Conservation (phyloP, 2,113 vertebrate species). For the Strigops habroptila region DNA sequence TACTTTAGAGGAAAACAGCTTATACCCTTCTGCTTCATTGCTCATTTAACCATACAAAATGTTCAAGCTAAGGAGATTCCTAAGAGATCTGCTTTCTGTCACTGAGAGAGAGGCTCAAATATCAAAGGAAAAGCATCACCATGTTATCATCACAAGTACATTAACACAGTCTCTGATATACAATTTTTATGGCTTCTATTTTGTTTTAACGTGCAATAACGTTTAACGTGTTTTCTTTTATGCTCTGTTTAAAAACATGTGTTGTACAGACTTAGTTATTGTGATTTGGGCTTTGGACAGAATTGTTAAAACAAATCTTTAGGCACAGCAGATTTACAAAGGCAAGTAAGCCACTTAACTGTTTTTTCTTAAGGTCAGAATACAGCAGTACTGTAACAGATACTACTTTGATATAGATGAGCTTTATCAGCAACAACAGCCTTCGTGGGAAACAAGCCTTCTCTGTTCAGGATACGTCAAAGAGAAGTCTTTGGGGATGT, state of each 20-base stretch:
- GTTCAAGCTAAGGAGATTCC: background rate
- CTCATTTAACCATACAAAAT: background rate
- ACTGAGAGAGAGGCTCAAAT: background rate
- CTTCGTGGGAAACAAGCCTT: background rate
- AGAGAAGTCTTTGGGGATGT: conserved; percentile 32
- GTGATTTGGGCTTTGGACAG: background rate
- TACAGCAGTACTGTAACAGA: background rate
- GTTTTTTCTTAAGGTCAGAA: background rate
- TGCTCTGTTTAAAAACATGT: background rate
- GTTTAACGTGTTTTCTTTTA: background rate
- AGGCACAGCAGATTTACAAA: background rate
- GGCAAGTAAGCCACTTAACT: background rate
- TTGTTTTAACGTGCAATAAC: background rate
- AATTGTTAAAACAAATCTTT: background rate
- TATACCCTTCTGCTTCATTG: background rate
- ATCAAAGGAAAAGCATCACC: conserved; percentile 15
- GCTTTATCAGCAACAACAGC: conserved; percentile 39
- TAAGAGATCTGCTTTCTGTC: conserved; percentile 27
- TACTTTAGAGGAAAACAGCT: background rate
- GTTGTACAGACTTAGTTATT: background rate
- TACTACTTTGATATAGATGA: background rate
- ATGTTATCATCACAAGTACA: background rate
- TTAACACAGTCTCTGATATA: background rate
- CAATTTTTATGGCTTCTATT: background rate
- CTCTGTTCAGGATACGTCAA: conserved; percentile 1